These are phyloP conservation scores for Scatophagus argus DNA, from an alignment of 2,113 vertebrate species.

Conservation along the genomic window DNA sequence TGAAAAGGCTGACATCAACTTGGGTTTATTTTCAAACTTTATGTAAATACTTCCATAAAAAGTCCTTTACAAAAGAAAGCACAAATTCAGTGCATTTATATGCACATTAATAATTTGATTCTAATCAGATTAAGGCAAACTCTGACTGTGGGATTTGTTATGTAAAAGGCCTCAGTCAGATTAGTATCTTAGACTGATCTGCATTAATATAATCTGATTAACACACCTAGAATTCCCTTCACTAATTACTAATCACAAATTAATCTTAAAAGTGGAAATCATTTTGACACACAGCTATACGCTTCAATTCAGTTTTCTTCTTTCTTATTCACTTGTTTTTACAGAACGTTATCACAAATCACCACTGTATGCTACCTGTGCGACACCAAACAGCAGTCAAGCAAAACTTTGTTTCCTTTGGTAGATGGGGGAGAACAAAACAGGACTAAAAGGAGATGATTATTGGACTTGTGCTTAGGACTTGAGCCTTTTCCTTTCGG, in stretches of 20 bases:
- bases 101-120: constrained; percentile 2
- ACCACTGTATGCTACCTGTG: neutral
- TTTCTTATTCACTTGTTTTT: too few relatives aligned
- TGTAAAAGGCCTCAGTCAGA: constrained; percentile 9
- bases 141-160: constrained; percentile 4
- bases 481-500: neutral
- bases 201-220: constrained; percentile 42
- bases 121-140: constrained; percentile 33
- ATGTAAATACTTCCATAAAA: neutral
- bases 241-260: constrained; percentile 1
- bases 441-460: neutral
- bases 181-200: constrained; percentile 35
- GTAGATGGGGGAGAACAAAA: neutral
- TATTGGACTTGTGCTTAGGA: too few relatives aligned
- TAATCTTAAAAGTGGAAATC: neutral
- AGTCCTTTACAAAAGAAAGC: too few relatives aligned
- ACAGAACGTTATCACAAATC: neutral
- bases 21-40: neutral
- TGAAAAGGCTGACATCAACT: neutral
- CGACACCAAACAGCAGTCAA: neutral
- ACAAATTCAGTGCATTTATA: neutral
- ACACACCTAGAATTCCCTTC: neutral
- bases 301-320: too few relatives aligned
- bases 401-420: neutral
- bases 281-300: too few relatives aligned